phyloP scores from a whole-genome alignment of 2,113 vertebrate genomes.

The Odontophorus gujanensis region DNA sequence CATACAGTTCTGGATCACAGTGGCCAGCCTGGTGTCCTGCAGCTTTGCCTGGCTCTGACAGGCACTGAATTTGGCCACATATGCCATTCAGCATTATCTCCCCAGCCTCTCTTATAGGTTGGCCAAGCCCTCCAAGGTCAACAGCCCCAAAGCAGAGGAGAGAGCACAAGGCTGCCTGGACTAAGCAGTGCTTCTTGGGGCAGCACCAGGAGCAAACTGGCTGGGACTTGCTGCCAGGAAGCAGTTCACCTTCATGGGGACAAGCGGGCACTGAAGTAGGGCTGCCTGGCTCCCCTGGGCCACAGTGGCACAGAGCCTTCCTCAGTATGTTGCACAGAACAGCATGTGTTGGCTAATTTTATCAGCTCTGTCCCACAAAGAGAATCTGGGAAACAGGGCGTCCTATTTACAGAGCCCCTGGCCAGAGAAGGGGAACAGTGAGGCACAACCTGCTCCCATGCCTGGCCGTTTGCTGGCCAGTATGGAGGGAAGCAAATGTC shows the following conservation, averaged over 20 bases:
- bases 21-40: not conserved
- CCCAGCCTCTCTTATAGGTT: not conserved
- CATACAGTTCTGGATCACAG: not conserved
- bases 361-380: constrained; percentile 57
- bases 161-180: fast-evolving
- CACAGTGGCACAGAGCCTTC: not conserved
- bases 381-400: not conserved
- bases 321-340: not conserved
- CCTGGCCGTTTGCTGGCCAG: not conserved
- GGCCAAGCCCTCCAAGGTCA: not conserved
- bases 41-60: not conserved
- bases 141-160: not conserved
- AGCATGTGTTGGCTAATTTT: constrained; percentile 71
- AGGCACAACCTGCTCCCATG: fast-evolving
- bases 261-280: constrained; percentile 31
- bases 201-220: not conserved
- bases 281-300: constrained; percentile 13
- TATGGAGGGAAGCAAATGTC: fast-evolving
- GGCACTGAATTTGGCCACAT: not conserved
- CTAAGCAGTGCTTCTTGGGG: not conserved
- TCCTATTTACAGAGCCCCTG: not conserved
- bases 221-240: not conserved
- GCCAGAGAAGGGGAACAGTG: not conserved
- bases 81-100: not conserved
- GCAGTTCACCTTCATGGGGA: not conserved